Conservation (phyloP, 1,140 invertebrate genomes). For the Daktulosphaira vitifoliae region DNA sequence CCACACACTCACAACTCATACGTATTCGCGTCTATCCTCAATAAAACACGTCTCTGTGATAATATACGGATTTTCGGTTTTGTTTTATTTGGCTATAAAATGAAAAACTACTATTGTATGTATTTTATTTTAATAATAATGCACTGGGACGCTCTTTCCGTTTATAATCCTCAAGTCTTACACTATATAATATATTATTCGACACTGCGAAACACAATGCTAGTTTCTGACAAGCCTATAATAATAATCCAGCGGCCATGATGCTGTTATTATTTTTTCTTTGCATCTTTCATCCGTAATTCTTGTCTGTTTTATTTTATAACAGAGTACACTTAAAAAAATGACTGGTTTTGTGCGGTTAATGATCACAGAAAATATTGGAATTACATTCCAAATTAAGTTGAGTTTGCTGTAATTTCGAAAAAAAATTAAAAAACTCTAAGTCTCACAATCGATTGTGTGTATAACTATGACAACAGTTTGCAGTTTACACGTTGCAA, state of each 20-base stretch:
- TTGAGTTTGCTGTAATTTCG: no score
- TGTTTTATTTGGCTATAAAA: slow-evolving; percentile 33
- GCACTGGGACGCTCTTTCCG: background rate
- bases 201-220: slow-evolving; percentile 19
- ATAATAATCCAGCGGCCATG: slow-evolving; percentile 10
- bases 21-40: slow-evolving; percentile 1
- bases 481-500: no score
- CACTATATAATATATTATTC: background rate
- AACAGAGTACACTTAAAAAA: background rate
- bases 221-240: slow-evolving; percentile 22
- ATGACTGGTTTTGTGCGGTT: background rate
- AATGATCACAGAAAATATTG: background rate
- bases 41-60: slow-evolving; percentile 9
- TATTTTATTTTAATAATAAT: slow-evolving; percentile 22
- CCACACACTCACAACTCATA: no score
- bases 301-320: no score
- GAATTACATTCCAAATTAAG: no score
- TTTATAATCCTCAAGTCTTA: no score
- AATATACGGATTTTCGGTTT: background rate
- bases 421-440: no score
- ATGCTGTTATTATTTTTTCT: background rate
- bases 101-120: no score
- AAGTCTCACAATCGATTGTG: no score
- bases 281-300: background rate
- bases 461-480: no score